Evolutionary conservation across 1,140 invertebrate species (phyloP).

Genomic region (Pseudomyrmex sp.): DNA sequence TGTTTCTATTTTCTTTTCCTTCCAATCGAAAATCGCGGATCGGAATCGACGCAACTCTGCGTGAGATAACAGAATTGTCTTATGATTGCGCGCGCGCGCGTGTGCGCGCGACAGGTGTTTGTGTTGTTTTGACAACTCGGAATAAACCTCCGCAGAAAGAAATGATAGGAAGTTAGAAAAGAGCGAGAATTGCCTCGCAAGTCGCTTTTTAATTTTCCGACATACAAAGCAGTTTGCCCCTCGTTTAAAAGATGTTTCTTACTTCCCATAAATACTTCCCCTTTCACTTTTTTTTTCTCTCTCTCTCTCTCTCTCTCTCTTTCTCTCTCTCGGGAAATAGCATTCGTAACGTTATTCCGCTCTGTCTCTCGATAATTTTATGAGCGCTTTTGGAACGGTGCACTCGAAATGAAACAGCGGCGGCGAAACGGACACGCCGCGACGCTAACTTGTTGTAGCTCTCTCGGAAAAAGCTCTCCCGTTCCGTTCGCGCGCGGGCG

Average conservation of each 20-base stretch:
- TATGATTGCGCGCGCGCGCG: too few species aligned
- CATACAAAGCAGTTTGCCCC: slow-evolving; percentile 10
- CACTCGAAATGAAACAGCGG: slow-evolving; percentile 34
- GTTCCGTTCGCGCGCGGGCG: not conserved
- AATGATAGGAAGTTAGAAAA: too few species aligned
- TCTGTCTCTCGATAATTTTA: slow-evolving; percentile 20
- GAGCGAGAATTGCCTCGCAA: too few species aligned
- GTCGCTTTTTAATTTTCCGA: not conserved
- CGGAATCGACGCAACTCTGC: not conserved
- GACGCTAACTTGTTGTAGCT: not conserved
- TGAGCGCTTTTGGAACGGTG: not conserved
- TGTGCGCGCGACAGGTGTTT: too few species aligned
- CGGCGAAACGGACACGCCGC: slow-evolving; percentile 5
- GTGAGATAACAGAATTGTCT: slow-evolving; percentile 11
- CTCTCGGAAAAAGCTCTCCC: slow-evolving; percentile 28
- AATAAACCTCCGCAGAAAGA: too few species aligned
- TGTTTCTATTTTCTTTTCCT: too few species aligned
- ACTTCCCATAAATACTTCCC: not conserved
- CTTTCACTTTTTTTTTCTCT: too few species aligned
- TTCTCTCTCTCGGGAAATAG: not conserved
- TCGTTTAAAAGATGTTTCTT: not conserved
- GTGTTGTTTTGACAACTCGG: too few species aligned
- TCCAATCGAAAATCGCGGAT: slow-evolving; percentile 2
- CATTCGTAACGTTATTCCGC: not conserved
- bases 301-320: too few species aligned